Percentiles rank a stretch among this genome's conserved stretches.
Evolutionary conservation across 35 echinoderm and acorn worm genomes (phyloP).

Genomic region (Eucidaris tribuloides): DNA sequence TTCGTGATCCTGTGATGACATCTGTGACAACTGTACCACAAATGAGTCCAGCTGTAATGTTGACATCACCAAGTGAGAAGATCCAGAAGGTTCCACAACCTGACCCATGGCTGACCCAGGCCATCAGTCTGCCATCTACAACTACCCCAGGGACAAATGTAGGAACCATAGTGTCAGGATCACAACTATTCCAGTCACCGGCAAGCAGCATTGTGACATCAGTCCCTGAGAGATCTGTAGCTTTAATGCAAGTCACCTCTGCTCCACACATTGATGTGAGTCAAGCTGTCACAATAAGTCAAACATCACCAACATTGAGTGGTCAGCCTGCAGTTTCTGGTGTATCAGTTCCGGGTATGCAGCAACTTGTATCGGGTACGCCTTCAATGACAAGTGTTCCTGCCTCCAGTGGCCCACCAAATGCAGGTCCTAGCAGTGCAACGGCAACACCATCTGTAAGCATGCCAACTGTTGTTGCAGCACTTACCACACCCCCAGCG

Average conservation of each 20-base stretch:
- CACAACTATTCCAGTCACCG: neutral
- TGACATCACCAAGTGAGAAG: neutral
- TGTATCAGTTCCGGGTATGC: conserved; percentile 31
- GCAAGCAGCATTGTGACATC: neutral
- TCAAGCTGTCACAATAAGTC: too few relatives aligned
- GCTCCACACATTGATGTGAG: too few relatives aligned
- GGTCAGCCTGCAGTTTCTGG: too few relatives aligned
- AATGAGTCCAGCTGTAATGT: neutral
- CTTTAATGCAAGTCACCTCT: too few relatives aligned
- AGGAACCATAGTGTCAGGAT: neutral
- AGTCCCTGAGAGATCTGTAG: too few relatives aligned
- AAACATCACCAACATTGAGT: too few relatives aligned
- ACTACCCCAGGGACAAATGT: neutral
- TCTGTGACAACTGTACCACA: neutral
- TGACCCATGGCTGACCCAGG: conserved; percentile 14
- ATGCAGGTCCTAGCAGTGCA: neutral
- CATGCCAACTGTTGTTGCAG: conserved; percentile 87
- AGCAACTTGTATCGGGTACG: conserved; percentile 4
- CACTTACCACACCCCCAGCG: conserved; percentile 22
- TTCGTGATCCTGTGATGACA: conserved; percentile 23
- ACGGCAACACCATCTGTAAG: conserved; percentile 40
- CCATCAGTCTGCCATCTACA: neutral
- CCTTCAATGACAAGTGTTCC: neutral
- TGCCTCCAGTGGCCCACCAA: neutral
- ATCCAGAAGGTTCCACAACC: conserved; percentile 7